Evolutionary conservation across 2,113 vertebrate species (phyloP), one percentile per base, ranked within the genome.

Genomic region (Syrrhaptes paradoxus): DNA sequence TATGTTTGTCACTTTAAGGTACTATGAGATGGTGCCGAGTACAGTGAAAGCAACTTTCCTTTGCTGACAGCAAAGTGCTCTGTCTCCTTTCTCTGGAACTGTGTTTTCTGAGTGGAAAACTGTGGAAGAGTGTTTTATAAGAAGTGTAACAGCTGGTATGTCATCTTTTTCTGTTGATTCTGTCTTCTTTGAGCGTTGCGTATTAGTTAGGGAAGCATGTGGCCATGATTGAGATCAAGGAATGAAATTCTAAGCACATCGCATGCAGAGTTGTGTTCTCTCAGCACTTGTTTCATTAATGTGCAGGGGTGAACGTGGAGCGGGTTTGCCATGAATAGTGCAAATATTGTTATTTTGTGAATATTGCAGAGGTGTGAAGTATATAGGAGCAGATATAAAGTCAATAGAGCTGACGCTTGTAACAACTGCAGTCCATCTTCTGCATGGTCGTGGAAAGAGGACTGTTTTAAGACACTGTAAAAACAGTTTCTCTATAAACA

Each of bases 81-180:
- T 34, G 41, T 72, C 78, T 94, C 3, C 28, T 65, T 90, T 96
- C 76, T 55, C 74, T 93, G 85, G 38, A 90, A 78, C 45, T 63
- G 45, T 49, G 46, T 77, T 94, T 89, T 55, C 73, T 67, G 43
- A 87, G 90, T 85, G 71, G 52, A 46, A 95, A 75, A 79, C 46
- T 51, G 62, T 85, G 49, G 51, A 86, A 0, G 32, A 46, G 58
- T 74, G 31, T 87, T 94, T 90, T 48, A 17, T 62, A 80, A 80
- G 89, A 61, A 74, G 49, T 0, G 0, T 79, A 85, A 92, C 91
- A 95, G 85, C 95, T 96, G 91, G 59, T 70, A 85, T 32, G 36
- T 58, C 25, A 62, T 93, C 26, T 85, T 86, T 90, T 87, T 45
- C 63, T 86, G 45, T 75, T 89, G 82, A 85, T 93, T 93, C 38